Evolutionary conservation across 2,113 vertebrate genomes (phyloP).

Genomic region (Solea solea): DNA sequence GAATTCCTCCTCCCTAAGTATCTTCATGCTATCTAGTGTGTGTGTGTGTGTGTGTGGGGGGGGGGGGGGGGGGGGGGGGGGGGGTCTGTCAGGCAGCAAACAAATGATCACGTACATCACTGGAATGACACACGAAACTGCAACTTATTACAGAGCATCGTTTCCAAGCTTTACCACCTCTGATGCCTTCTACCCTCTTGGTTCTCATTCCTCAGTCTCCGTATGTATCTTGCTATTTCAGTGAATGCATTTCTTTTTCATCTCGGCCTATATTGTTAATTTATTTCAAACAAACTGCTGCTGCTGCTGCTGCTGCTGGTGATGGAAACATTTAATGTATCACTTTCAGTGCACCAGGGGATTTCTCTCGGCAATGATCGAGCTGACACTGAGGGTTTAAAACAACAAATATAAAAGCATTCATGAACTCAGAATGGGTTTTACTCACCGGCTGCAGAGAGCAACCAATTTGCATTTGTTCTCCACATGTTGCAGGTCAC

Average conservation of each 20-base stretch:
- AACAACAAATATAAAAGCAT: conserved; percentile 38
- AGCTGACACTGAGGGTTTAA: conserved; percentile 27
- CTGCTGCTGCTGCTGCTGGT: conserved; percentile 6
- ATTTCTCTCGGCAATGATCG: conserved; percentile 45
- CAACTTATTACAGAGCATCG: conserved; percentile 28
- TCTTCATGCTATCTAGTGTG: conserved; percentile 13
- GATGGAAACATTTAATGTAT: conserved; percentile 54
- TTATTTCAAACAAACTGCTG: conserved; percentile 42
- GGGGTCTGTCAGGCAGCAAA: neutral
- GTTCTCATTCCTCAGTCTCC: conserved; percentile 23
- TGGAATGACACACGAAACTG: conserved; percentile 1
- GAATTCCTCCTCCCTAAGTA: neutral
- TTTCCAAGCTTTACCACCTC: conserved; percentile 36
- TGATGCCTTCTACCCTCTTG: conserved; percentile 52
- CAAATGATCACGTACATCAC: neutral
- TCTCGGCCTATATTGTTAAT: conserved; percentile 49
- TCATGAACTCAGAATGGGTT: conserved; percentile 11
- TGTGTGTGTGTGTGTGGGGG: too few species aligned
- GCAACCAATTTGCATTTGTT: conserved; percentile 12
- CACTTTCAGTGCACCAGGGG: conserved; percentile 29
- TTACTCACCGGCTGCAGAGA: neutral
- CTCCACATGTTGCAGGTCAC: conserved; percentile 2
- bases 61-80: neutral
- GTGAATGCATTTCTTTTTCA: conserved; percentile 48
- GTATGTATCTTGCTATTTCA: conserved; percentile 38